These are phyloP conservation scores for Catalaphyllia jardinei DNA, from an alignment of 64 coral and sea anemone genomes.

Conservation along the genomic window DNA sequence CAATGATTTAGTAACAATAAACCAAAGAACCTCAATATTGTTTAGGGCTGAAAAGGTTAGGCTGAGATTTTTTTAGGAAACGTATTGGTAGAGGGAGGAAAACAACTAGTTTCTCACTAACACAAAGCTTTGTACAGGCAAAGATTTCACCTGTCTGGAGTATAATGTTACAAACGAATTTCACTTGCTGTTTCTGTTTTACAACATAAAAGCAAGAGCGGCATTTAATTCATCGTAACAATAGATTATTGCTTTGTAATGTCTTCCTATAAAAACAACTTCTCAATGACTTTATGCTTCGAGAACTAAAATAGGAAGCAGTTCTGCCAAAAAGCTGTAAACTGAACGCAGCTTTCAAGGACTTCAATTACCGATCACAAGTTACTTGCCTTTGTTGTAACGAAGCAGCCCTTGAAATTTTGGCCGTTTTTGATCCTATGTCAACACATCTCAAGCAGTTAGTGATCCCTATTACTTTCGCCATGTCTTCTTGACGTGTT, in stretches of 20 bases:
- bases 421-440: constrained; percentile 32
- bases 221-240: constrained; percentile 7
- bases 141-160: constrained; percentile 12
- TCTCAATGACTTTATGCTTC: constrained; percentile 14
- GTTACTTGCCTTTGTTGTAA: constrained; percentile 41
- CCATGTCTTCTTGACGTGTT: neutral
- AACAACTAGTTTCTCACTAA: neutral
- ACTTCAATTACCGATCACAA: constrained; percentile 39
- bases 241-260: constrained; percentile 23
- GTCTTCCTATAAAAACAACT: constrained; percentile 29
- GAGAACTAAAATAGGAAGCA: constrained; percentile 8
- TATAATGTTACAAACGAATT: constrained; percentile 34
- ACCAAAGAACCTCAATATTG: neutral
- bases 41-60: neutral
- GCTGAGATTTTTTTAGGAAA: neutral
- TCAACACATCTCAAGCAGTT: constrained; percentile 41
- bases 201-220: constrained; percentile 5
- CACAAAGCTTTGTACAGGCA: neutral
- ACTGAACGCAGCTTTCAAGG: constrained; percentile 32
- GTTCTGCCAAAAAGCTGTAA: constrained; percentile 1
- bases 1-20: neutral
- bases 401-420: constrained; percentile 33
- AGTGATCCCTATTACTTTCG: neutral
- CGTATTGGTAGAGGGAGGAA: neutral
- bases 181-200: constrained; percentile 5